A percentile compares a stretch with the other conserved stretches of the same genome.
These are phyloP conservation scores for Dioctria rufipes DNA, from an alignment of 2,888 invertebrate species.

Conservation along the genomic window DNA sequence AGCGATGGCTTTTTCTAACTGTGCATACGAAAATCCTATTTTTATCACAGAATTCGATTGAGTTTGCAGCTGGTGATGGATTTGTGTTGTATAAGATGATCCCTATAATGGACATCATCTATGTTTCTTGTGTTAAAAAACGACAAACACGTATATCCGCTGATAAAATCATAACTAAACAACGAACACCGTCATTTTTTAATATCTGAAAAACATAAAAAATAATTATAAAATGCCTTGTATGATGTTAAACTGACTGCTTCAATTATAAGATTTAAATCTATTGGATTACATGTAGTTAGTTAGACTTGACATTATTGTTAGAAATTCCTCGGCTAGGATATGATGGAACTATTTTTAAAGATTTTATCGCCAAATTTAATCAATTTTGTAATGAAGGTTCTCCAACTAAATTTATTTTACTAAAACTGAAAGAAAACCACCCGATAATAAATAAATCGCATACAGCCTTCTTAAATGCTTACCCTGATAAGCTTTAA, in stretches of 20 bases:
- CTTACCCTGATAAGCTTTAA: constrained; percentile 78
- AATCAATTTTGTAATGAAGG: constrained; percentile 97
- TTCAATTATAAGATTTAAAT: constrained; percentile 88
- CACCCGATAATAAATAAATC: neutral
- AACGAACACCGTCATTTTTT: constrained; percentile 87
- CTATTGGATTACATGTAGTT: constrained; percentile 98
- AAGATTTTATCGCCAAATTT: constrained; percentile 86
- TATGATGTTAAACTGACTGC: too few species aligned
- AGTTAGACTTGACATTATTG: constrained; percentile 93
- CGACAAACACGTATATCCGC: constrained; percentile 96
- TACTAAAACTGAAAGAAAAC: constrained; percentile 73
- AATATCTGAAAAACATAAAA: constrained; percentile 74
- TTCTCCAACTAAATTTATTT: constrained; percentile 81
- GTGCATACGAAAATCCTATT: constrained; percentile 95
- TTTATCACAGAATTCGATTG: constrained; percentile 87
- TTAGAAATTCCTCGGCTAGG: constrained; percentile 94
- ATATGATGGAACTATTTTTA: constrained; percentile 92
- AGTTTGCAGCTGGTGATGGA: constrained; percentile 80
- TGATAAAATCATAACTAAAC: constrained; percentile 94
- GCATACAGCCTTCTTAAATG: neutral
- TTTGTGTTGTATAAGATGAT: constrained; percentile 78
- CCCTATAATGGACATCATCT: constrained; percentile 84
- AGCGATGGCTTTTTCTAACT: constrained; percentile 78
- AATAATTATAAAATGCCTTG: too few species aligned
- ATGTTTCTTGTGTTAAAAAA: constrained; percentile 88